Evolutionary conservation across 2,113 vertebrate species (phyloP).

Genomic region (Ceratotherium simum): DNA sequence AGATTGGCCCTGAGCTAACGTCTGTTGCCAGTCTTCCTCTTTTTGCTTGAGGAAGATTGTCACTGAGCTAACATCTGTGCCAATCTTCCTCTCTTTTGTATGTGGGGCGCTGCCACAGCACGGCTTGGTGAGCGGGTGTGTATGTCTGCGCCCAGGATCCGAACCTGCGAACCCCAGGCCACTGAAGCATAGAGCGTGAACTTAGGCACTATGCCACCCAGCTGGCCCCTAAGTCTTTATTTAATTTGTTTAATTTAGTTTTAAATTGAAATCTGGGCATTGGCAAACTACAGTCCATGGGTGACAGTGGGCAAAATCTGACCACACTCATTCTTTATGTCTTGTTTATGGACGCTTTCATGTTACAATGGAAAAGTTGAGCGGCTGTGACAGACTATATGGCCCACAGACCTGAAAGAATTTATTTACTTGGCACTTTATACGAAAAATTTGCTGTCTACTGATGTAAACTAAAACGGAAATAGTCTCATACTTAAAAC

Average conservation of each 20-base stretch:
- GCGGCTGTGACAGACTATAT: not conserved
- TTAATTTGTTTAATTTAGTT: not conserved
- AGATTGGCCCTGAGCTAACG: too few species aligned
- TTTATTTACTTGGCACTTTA: not conserved
- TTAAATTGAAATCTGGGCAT: not conserved
- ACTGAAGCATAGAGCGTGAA: too few species aligned
- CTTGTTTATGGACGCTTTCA: not conserved
- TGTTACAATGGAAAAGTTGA: not conserved
- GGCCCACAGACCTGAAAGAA: not conserved
- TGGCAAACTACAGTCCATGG: not conserved
- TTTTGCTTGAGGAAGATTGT: too few species aligned
- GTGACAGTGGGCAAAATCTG: not conserved
- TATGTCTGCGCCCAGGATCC: too few species aligned
- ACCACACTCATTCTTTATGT: not conserved
- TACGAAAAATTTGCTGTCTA: not conserved
- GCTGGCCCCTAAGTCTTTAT: not conserved
- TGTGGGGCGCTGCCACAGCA: too few species aligned
- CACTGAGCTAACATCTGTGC: too few species aligned
- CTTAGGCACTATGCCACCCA: too few species aligned
- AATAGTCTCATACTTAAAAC: not conserved
- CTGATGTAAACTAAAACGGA: not conserved
- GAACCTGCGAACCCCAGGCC: too few species aligned
- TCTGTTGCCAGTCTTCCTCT: too few species aligned
- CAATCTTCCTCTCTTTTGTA: too few species aligned
- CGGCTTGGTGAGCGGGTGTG: too few species aligned